Evolutionary conservation across 2,888 invertebrate genomes (phyloP).

Genomic region (Electrophaes corylata): DNA sequence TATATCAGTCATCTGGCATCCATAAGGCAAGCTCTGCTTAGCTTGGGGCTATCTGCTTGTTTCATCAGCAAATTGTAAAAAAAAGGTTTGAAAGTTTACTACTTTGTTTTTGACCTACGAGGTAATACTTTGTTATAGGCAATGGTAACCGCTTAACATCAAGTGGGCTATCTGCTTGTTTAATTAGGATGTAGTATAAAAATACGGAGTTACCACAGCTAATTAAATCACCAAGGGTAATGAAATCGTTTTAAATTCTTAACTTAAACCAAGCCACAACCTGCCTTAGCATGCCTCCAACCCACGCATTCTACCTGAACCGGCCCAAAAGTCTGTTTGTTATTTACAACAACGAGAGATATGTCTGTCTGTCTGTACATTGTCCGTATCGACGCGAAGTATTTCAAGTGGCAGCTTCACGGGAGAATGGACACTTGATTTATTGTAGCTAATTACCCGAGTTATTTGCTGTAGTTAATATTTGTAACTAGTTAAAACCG

Average conservation of each 20-base stretch:
- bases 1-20: too few species aligned
- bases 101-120: too few species aligned
- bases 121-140: too few species aligned
- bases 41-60: too few species aligned
- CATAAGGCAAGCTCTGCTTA: too few species aligned
- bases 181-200: too few species aligned
- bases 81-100: too few species aligned
- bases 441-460: slow-evolving; percentile 13
- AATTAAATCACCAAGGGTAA: neutral
- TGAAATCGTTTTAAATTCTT: neutral
- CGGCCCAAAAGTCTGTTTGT: slow-evolving; percentile 2
- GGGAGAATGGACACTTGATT: slow-evolving; percentile 4
- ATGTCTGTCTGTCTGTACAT: slow-evolving; percentile 8
- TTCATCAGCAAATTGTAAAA: too few species aligned
- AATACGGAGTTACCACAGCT: too few species aligned
- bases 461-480: slow-evolving; percentile 3
- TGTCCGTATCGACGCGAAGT: slow-evolving; percentile 1
- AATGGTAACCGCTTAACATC: too few species aligned
- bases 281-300: slow-evolving; percentile 11
- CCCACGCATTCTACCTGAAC: slow-evolving; percentile 18
- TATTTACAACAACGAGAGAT: neutral
- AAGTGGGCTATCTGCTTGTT: too few species aligned
- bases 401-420: slow-evolving; percentile 2
- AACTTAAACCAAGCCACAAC: slow-evolving; percentile 15
- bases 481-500: neutral